A percentile compares a stretch with the other conserved stretches of the same genome.
Conservation (phyloP, 1,140 invertebrate species). For the Drosophila tropicalis region DNA sequence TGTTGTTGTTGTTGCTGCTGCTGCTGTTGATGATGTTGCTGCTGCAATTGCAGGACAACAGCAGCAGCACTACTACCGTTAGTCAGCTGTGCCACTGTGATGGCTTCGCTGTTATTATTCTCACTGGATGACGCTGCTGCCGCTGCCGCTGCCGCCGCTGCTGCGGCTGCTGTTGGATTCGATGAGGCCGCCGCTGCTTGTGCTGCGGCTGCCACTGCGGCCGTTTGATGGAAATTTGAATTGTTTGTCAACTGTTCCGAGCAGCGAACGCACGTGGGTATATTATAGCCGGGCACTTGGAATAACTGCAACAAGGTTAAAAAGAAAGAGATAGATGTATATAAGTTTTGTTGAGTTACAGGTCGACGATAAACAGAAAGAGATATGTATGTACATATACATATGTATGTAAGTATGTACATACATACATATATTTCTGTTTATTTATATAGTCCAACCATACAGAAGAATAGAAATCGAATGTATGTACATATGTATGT, state of each 20-base stretch:
- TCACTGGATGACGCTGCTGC: constrained; percentile 48
- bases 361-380: neutral
- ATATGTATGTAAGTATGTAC: neutral
- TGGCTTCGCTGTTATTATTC: constrained; percentile 54
- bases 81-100: constrained; percentile 54
- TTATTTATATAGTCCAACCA: neutral
- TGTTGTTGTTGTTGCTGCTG: constrained; percentile 69
- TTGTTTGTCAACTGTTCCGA: constrained; percentile 82
- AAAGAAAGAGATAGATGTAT: constrained; percentile 18
- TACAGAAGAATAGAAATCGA: constrained; percentile 35
- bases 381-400: neutral
- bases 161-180: constrained; percentile 48
- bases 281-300: constrained; percentile 82
- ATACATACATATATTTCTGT: too few species aligned
- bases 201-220: constrained; percentile 51
- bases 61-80: constrained; percentile 60
- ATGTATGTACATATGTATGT: neutral
- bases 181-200: constrained; percentile 41
- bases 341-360: constrained; percentile 34
- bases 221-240: constrained; percentile 77
- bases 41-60: constrained; percentile 59
- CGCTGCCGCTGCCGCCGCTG: constrained; percentile 53
- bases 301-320: constrained; percentile 69
- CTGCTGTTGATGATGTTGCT: constrained; percentile 59
- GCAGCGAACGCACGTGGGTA: constrained; percentile 83